These are phyloP conservation scores for Hedya salicella DNA, from an alignment of 2,888 invertebrate species.

Conservation along the genomic window DNA sequence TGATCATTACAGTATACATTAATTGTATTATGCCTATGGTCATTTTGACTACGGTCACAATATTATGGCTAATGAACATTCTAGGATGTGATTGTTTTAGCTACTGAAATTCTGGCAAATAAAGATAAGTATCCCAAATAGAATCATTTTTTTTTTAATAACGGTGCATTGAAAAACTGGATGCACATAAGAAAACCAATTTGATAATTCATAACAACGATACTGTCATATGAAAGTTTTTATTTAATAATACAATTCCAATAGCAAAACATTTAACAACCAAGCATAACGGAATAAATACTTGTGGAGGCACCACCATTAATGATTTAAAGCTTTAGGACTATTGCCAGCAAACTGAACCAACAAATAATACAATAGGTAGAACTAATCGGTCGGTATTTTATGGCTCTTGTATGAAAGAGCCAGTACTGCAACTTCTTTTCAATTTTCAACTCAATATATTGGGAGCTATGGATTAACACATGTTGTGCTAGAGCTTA, in stretches of 20 bases:
- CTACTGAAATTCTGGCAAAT: too few species aligned
- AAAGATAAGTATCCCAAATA: too few species aligned
- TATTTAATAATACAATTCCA: neutral
- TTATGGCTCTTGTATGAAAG: conserved; percentile 12
- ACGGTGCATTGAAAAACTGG: too few species aligned
- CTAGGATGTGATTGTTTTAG: too few species aligned
- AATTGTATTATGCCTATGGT: too few species aligned
- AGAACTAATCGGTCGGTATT: conserved; percentile 16
- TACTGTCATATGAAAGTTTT: neutral
- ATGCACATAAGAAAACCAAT: neutral
- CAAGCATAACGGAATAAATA: conserved; percentile 7
- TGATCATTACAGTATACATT: too few species aligned
- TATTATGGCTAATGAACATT: too few species aligned
- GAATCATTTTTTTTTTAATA: too few species aligned
- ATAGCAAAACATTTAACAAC: neutral
- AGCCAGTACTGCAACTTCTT: neutral
- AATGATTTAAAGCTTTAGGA: conserved; percentile 5
- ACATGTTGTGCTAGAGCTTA: conserved; percentile 42
- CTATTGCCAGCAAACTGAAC: conserved; percentile 24
- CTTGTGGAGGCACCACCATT: neutral
- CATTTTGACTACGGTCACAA: too few species aligned
- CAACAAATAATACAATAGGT: conserved; percentile 18
- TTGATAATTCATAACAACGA: neutral
- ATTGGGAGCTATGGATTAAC: conserved; percentile 26
- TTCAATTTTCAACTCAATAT: conserved; percentile 14